These are phyloP conservation scores for Lamellibrachia satsuma DNA, from an alignment of 2,888 invertebrate genomes.

Conservation along the genomic window DNA sequence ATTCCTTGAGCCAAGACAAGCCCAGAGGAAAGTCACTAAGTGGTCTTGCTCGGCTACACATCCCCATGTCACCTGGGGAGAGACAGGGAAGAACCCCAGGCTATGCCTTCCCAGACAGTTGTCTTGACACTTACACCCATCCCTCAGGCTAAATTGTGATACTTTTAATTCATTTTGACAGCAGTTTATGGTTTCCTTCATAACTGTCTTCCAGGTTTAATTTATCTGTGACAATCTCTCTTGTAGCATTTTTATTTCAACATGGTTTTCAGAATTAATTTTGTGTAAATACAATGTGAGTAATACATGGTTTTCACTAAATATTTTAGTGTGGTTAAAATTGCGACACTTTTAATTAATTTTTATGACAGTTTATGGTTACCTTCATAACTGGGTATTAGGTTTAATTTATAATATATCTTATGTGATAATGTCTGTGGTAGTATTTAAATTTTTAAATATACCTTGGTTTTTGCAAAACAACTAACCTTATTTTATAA, in stretches of 20 bases:
- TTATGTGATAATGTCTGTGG: no score
- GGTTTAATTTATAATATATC: no score
- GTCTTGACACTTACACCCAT: not conserved
- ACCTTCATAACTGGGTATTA: no score
- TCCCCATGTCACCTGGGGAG: not conserved
- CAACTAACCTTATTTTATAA: no score
- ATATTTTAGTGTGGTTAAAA: no score
- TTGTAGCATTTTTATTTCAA: not conserved
- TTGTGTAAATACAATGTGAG: not conserved
- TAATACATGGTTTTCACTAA: no score
- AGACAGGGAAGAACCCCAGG: not conserved
- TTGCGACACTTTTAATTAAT: no score
- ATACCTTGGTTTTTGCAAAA: not conserved
- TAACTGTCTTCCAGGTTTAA: not conserved
- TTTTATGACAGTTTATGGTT: no score
- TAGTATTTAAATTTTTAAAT: not conserved
- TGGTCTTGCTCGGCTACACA: not conserved
- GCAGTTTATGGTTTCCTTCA: not conserved
- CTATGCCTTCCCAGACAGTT: not conserved
- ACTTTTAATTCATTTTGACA: not conserved
- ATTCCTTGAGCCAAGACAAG: slow-evolving; percentile 1
- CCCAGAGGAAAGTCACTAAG: not conserved
- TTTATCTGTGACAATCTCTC: not conserved
- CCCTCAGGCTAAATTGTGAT: not conserved
- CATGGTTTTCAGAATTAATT: not conserved